phyloP scores from a whole-genome alignment of 2,113 vertebrate species.

The Larimichthys polyactis region DNA sequence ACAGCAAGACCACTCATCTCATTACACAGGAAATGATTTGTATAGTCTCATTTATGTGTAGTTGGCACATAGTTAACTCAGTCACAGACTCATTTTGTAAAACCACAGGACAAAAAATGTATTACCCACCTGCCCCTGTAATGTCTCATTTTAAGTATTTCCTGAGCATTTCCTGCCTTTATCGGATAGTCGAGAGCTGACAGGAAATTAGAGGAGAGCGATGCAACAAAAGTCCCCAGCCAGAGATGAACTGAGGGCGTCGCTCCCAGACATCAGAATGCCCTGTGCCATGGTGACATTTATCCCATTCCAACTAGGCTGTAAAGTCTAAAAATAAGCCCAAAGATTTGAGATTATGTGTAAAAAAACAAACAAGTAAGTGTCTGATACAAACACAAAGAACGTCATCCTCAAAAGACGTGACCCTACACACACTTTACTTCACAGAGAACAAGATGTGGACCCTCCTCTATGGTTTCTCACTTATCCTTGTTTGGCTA shows the following conservation, averaged over 20 bases:
- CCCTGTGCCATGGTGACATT: not conserved
- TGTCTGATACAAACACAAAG: not conserved
- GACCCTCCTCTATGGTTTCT: conserved; percentile 72
- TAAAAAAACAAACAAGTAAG: not conserved
- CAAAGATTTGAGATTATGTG: too few relatives aligned
- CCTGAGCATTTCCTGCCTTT: not conserved
- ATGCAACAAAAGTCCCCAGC: not conserved
- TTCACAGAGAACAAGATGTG: conserved; percentile 59
- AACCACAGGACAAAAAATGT: not conserved
- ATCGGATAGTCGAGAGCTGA: not conserved
- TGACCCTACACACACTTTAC: not conserved
- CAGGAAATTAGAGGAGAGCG: not conserved
- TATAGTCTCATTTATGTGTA: not conserved
- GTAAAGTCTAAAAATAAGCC: not conserved
- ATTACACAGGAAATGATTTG: not conserved
- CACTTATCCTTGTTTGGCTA: conserved; percentile 76
- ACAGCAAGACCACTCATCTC: not conserved
- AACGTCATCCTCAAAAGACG: not conserved
- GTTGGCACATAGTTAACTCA: too few relatives aligned
- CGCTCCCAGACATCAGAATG: not conserved
- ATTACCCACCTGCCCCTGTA: not conserved
- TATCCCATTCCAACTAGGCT: too few relatives aligned
- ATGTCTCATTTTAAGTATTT: conserved; percentile 3
- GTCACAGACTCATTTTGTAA: too few relatives aligned
- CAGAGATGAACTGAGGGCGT: not conserved